Conservation (phyloP, 1,140 invertebrate genomes). For the Heliconius eleuchia region DNA sequence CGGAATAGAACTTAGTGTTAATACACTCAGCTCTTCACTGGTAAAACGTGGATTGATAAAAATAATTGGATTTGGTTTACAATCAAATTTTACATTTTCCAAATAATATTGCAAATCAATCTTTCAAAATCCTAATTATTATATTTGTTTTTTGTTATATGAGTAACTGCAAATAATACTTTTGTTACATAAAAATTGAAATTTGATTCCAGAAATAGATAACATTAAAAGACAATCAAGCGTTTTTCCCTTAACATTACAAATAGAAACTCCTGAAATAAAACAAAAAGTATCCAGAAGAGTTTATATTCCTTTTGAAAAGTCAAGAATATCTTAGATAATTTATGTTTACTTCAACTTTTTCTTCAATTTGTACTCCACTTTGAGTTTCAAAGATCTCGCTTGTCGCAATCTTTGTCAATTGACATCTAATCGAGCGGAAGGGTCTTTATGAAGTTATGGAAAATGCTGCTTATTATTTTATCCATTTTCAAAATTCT, state of each 20-base stretch:
- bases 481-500: slow-evolving; percentile 13
- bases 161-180: too few relatives aligned
- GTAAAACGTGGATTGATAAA: too few relatives aligned
- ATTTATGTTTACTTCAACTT: slow-evolving; percentile 8
- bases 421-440: slow-evolving; percentile 24
- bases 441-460: slow-evolving; percentile 31
- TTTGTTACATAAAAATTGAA: too few relatives aligned
- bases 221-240: not conserved
- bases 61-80: too few relatives aligned
- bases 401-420: slow-evolving; percentile 18
- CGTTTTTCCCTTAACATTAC: not conserved
- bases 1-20: too few relatives aligned
- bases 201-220: not conserved
- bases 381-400: slow-evolving; percentile 20
- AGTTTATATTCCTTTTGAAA: slow-evolving; percentile 10
- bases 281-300: slow-evolving; percentile 8
- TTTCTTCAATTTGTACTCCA: not conserved
- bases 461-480: slow-evolving; percentile 24
- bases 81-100: too few relatives aligned
- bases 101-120: too few relatives aligned
- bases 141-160: too few relatives aligned
- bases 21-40: too few relatives aligned
- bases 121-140: too few relatives aligned
- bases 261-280: not conserved
- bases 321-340: slow-evolving; percentile 11